phyloP scores from a whole-genome alignment of 1,140 invertebrate species.

The Lucilia sericata region DNA sequence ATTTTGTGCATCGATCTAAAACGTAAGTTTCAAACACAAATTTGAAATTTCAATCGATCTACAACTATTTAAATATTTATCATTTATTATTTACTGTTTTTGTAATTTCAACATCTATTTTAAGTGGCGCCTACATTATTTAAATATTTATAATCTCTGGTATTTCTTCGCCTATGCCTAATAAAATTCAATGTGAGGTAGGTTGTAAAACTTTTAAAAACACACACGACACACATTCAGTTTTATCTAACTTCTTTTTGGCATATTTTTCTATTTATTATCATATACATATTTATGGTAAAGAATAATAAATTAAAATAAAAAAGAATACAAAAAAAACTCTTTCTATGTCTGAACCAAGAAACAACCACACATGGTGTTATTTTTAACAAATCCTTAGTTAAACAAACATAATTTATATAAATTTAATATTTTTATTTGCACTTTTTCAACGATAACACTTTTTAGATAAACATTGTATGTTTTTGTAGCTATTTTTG shows the following conservation, averaged over 20 bases:
- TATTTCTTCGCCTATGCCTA: not conserved
- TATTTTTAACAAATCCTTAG: not conserved
- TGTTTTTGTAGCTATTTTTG: too few species aligned
- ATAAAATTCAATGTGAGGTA: slow-evolving; percentile 1
- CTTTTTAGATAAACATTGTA: not conserved
- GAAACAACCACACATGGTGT: not conserved
- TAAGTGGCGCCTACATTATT: not conserved
- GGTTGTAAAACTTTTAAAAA: slow-evolving; percentile 9
- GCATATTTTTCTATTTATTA: not conserved
- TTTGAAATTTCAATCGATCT: too few species aligned
- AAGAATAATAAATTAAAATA: not conserved
- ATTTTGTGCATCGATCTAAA: too few species aligned
- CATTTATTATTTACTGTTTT: too few species aligned
- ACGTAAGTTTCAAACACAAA: too few species aligned
- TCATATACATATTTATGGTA: not conserved
- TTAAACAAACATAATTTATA: not conserved
- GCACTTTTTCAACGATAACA: not conserved
- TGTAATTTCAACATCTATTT: too few species aligned
- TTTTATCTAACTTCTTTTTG: slow-evolving; percentile 12
- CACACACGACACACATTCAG: not conserved
- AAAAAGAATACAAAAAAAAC: not conserved
- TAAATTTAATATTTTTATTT: not conserved
- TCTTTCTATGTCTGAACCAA: not conserved
- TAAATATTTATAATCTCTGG: not conserved
- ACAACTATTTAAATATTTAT: too few species aligned